Conservation (phyloP, 2,888 invertebrate genomes). For the Harpalus rubripes region DNA sequence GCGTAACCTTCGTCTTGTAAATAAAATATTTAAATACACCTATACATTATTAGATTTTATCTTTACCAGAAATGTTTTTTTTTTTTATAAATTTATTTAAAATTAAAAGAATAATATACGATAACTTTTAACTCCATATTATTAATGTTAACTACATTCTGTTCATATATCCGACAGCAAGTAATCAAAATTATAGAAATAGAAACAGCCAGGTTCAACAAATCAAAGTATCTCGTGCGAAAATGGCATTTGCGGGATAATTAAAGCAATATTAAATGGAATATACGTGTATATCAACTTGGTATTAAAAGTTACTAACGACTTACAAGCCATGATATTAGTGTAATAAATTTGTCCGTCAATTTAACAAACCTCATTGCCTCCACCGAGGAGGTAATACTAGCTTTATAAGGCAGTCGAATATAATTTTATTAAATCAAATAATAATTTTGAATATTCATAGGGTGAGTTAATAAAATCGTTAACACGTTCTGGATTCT, state of each 20-base stretch:
- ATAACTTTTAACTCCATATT: not conserved
- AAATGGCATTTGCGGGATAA: slow-evolving; percentile 57
- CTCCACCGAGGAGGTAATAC: not conserved
- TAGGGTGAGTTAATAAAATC: too few relatives aligned
- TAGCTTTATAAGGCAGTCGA: not conserved
- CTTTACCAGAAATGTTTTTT: too few relatives aligned
- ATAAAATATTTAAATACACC: too few relatives aligned
- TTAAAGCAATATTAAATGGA: slow-evolving; percentile 60
- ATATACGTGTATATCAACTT: slow-evolving; percentile 56
- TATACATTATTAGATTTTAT: too few relatives aligned
- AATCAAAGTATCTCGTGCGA: slow-evolving; percentile 53
- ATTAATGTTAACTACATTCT: slow-evolving; percentile 13
- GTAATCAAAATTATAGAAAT: slow-evolving; percentile 1
- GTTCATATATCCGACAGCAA: slow-evolving; percentile 2
- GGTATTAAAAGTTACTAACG: slow-evolving; percentile 58
- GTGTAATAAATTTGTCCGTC: slow-evolving; percentile 51
- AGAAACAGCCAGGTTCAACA: slow-evolving; percentile 3
- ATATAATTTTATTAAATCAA: not conserved
- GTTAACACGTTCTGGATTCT: too few relatives aligned
- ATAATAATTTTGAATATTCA: too few relatives aligned
- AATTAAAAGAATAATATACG: too few relatives aligned
- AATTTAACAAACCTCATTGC: slow-evolving; percentile 14
- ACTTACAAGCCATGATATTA: slow-evolving; percentile 45
- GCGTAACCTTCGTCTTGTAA: too few relatives aligned
- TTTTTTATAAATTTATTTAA: too few relatives aligned